Conservation (phyloP, 1,140 invertebrate species). For the Phenacoccus solenopsis region DNA sequence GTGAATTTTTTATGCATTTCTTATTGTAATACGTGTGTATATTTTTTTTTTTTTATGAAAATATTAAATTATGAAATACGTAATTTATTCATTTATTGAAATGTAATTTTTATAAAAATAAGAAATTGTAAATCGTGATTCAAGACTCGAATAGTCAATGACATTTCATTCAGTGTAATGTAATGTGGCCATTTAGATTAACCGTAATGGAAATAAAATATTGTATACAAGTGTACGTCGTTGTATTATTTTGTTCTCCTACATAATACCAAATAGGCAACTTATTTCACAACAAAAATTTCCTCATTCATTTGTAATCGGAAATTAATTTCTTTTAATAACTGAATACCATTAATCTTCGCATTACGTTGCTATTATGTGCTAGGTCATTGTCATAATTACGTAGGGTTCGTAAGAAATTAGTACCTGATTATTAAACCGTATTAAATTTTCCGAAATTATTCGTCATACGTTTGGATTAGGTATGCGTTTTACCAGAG, state of each 20-base stretch:
- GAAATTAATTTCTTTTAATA: no score
- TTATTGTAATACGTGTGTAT: not conserved
- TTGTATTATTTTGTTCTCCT: no score
- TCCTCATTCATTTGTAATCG: no score
- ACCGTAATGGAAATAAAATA: no score
- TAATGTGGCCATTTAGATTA: not conserved
- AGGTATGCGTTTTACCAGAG: not conserved
- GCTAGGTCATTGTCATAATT: not conserved
- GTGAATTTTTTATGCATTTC: not conserved
- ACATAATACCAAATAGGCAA: no score
- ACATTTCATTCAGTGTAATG: not conserved
- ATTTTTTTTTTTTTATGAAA: not conserved
- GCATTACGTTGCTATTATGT: not conserved
- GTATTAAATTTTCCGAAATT: no score
- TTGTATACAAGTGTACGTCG: no score
- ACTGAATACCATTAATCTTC: not conserved
- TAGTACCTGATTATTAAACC: not conserved
- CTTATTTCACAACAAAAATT: no score
- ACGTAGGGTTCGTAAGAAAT: not conserved
- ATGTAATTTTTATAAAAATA: not conserved
- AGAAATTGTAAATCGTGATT: not conserved
- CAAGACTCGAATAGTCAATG: not conserved
- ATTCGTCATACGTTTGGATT: not conserved
- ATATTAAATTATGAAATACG: no score
- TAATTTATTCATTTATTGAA: not conserved